These are phyloP conservation scores for Brienomyrus longianalis DNA, from an alignment of 2,113 vertebrate genomes.

Conservation along the genomic window DNA sequence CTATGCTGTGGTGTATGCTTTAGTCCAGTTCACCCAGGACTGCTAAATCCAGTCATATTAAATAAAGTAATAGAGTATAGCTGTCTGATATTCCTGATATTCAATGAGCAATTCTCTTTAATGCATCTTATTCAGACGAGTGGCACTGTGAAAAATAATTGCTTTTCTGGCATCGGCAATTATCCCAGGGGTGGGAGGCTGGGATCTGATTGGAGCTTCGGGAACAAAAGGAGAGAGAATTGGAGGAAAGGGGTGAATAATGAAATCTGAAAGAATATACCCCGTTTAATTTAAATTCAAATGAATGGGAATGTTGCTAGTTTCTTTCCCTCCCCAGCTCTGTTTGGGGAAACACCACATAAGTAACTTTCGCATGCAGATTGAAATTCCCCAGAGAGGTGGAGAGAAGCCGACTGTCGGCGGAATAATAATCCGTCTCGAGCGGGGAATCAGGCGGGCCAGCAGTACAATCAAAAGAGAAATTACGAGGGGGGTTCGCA, in stretches of 20 bases:
- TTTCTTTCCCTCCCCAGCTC: background rate
- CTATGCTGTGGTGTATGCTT: background rate
- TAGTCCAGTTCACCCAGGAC: background rate
- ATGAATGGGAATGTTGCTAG: background rate
- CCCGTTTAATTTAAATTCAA: conserved; percentile 9
- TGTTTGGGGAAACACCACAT: background rate
- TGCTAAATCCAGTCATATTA: background rate
- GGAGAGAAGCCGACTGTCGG: background rate
- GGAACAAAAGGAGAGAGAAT: background rate
- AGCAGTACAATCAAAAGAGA: background rate
- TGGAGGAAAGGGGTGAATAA: background rate
- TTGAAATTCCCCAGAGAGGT: background rate
- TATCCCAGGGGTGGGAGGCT: background rate
- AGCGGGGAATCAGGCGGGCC: background rate
- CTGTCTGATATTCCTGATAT: background rate
- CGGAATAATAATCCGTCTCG: background rate
- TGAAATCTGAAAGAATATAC: conserved; percentile 11
- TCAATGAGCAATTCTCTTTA: background rate
- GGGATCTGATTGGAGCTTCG: background rate
- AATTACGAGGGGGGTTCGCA: background rate
- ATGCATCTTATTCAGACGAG: conserved; percentile 4
- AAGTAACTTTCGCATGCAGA: conserved; percentile 12
- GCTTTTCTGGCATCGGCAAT: conserved; percentile 3
- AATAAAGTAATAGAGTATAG: background rate
- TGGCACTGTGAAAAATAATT: conserved; percentile 10